Evolutionary conservation across 2,888 invertebrate species (phyloP).

Genomic region (Drosophila suboccidentalis): DNA sequence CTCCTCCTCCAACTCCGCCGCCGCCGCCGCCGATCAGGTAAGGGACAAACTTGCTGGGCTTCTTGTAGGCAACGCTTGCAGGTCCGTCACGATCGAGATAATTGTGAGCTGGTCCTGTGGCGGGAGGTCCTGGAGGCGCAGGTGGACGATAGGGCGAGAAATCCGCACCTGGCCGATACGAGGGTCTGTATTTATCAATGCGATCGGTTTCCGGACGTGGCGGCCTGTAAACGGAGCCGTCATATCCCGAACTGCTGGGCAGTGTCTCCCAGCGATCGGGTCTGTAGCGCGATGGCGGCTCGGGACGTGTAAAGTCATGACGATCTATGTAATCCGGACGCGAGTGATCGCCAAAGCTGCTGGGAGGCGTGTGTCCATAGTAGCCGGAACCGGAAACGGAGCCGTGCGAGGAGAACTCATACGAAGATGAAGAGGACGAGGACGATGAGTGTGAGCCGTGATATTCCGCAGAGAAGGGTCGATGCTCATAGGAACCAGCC

Average conservation of each 20-base stretch:
- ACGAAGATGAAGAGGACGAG: constrained; percentile 61
- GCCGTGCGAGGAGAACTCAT: constrained; percentile 83
- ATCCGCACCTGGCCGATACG: constrained; percentile 80
- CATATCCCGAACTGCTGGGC: constrained; percentile 84
- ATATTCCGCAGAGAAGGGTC: constrained; percentile 77
- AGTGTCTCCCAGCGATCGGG: constrained; percentile 84
- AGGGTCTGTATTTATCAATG: constrained; percentile 81
- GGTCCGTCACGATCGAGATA: constrained; percentile 81
- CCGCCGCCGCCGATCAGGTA: constrained; percentile 87
- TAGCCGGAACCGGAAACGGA: constrained; percentile 71
- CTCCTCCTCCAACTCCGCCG: constrained; percentile 80
- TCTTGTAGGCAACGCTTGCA: constrained; percentile 76
- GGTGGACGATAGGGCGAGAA: constrained; percentile 83
- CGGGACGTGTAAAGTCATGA: constrained; percentile 79
- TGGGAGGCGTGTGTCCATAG: constrained; percentile 82
- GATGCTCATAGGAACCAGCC: constrained; percentile 80
- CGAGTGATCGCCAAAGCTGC: constrained; percentile 79
- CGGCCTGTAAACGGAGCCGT: constrained; percentile 70
- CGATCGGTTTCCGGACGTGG: constrained; percentile 75
- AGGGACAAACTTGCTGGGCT: constrained; percentile 86
- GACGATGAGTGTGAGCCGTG: constrained; percentile 69
- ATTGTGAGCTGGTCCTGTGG: constrained; percentile 71
- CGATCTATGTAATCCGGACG: constrained; percentile 82
- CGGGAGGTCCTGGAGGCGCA: constrained; percentile 52
- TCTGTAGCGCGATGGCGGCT: constrained; percentile 67